Base-by-base conservation (phyloP, 2,888 invertebrate genomes). In the Platypus cylindrus region DNA sequence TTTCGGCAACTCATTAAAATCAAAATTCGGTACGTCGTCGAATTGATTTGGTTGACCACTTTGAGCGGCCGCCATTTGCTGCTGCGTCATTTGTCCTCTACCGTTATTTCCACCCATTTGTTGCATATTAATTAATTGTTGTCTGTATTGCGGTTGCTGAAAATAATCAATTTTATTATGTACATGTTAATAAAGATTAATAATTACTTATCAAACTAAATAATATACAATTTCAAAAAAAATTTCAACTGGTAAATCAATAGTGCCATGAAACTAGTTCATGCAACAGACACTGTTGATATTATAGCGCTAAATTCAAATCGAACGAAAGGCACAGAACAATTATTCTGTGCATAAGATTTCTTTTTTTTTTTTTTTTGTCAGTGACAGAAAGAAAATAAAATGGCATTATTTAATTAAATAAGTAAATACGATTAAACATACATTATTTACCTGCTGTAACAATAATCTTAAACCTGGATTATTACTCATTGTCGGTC, bases 381-480 rank as follows among this genome's bases (percentile, higher is more conserved):
- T n/a, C n/a, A n/a, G n/a, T n/a, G n/a, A n/a, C n/a, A n/a, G n/a
- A n/a, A n/a, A n/a, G n/a, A n/a, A n/a, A n/a, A n/a, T n/a, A n/a
- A n/a, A n/a, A n/a, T n/a, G n/a, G n/a, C n/a, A n/a, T n/a, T n/a
- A n/a, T n/a, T n/a, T n/a, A n/a, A n/a, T n/a, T n/a, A n/a, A n/a
- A n/a, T n/a, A n/a, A n/a, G n/a, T n/a, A n/a, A n/a, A n/a, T n/a
- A n/a, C n/a, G n/a, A n/a, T n/a, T n/a, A n/a, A n/a, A n/a, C n/a
- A n/a, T n/a, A n/a, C 28, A 8, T 8, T 17, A 32, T 33, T 42
- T 66, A 78, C 80, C 69, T 82, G 82, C 56, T 87, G 86, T 35
- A 87, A 60, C 25, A 87, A 65, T 59, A 85, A 83, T 9, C 83
- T 61, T 8, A 87, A 65, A 0, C 86, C 85, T 0, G 85, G 80